Conservation (phyloP, 1,140 invertebrate genomes). For the Pachypeltis micranthus region DNA sequence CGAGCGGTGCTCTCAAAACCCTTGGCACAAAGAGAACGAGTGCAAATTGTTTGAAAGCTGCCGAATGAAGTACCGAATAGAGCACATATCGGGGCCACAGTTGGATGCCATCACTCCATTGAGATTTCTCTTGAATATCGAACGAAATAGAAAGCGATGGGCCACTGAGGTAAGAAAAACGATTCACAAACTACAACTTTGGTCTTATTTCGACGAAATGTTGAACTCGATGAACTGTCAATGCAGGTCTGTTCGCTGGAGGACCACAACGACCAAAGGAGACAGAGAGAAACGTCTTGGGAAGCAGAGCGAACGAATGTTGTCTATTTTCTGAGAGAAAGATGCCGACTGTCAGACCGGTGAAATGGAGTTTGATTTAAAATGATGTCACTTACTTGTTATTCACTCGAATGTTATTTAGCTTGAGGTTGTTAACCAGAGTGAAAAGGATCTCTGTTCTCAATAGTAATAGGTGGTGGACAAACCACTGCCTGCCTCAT, state of each 20-base stretch:
- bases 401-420: too few relatives aligned
- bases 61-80: not conserved
- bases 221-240: too few relatives aligned
- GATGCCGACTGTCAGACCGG: slow-evolving; percentile 48
- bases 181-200: too few relatives aligned
- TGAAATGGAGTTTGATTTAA: slow-evolving; percentile 17
- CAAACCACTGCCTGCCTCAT: too few relatives aligned
- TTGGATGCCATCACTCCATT: slow-evolving; percentile 67
- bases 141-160: slow-evolving; percentile 56
- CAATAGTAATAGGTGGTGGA: too few relatives aligned
- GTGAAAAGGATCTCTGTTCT: too few relatives aligned
- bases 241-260: slow-evolving; percentile 49
- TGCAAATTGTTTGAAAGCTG: not conserved
- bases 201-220: too few relatives aligned
- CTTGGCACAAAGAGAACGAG: not conserved
- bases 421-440: too few relatives aligned
- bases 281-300: slow-evolving; percentile 45
- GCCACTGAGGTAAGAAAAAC: not conserved
- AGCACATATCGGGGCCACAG: slow-evolving; percentile 41
- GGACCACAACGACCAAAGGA: slow-evolving; percentile 50
- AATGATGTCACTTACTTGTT: not conserved
- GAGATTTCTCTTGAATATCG: slow-evolving; percentile 56
- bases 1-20: not conserved
- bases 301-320: slow-evolving; percentile 58
- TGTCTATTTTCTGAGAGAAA: slow-evolving; percentile 55